A percentile compares a stretch with the other conserved stretches of the same genome.
Conservation (phyloP, 2,113 vertebrate species). For the Myodes glareolus region DNA sequence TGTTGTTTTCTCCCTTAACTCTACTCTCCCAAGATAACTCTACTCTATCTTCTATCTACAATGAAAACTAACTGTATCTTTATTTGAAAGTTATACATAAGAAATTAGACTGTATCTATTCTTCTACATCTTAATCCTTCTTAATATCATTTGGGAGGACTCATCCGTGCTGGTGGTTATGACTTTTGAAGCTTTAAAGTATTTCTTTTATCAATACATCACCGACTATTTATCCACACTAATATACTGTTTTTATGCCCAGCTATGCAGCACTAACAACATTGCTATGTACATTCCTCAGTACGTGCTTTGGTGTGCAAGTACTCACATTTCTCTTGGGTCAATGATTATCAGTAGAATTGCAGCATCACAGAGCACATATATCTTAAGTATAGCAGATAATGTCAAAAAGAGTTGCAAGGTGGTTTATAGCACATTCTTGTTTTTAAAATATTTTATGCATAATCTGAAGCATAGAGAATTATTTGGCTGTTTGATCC, state of each 20-base stretch:
- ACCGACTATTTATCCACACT: background rate
- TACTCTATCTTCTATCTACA: background rate
- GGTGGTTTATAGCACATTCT: background rate
- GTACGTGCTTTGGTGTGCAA: background rate
- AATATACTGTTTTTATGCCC: background rate
- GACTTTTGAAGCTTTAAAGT: background rate
- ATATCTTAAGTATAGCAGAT: background rate
- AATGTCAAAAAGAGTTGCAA: background rate
- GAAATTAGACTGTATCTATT: background rate
- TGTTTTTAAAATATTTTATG: conserved; percentile 24
- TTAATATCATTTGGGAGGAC: background rate
- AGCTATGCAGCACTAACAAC: background rate
- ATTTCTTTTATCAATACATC: background rate
- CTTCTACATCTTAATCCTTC: background rate
- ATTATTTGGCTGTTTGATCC: background rate
- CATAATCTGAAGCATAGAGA: conserved; percentile 5
- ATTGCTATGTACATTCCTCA: background rate
- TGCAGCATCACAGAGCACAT: background rate
- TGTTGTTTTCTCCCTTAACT: background rate
- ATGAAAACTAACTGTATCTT: background rate
- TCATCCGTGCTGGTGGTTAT: background rate
- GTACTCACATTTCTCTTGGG: background rate
- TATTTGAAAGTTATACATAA: background rate
- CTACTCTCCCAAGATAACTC: background rate
- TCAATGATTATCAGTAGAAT: background rate